Evolutionary conservation across 2,113 vertebrate species (phyloP).

Genomic region (Excalfactoria chinensis): DNA sequence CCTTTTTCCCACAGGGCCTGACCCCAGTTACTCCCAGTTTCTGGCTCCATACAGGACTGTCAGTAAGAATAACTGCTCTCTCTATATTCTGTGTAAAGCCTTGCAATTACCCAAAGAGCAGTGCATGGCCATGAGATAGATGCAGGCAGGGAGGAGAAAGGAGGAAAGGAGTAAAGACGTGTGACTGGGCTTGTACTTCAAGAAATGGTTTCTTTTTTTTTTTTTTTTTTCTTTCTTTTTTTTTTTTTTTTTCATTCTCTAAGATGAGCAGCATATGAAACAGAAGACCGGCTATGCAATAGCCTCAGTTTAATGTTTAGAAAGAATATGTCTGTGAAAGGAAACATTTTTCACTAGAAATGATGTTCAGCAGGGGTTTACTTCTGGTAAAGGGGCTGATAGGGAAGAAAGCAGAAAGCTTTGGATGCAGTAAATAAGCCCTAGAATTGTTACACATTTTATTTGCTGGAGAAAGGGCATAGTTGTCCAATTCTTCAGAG

Average conservation of each 20-base stretch:
- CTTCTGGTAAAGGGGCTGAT: not conserved
- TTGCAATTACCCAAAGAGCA: not conserved
- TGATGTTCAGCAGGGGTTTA: rapidly evolving
- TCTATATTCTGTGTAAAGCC: not conserved
- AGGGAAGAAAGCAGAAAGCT: not conserved
- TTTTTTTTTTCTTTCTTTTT: not conserved
- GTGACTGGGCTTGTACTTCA: rapidly evolving
- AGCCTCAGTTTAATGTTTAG: not conserved
- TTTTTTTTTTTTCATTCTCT: not conserved
- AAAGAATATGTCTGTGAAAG: not conserved
- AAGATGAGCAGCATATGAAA: not conserved
- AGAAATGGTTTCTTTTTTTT: not conserved
- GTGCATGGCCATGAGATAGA: not conserved
- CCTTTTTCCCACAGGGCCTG: not conserved
- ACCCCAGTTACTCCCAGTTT: slow-evolving; percentile 48
- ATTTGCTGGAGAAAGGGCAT: not conserved
- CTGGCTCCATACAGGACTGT: slow-evolving; percentile 37
- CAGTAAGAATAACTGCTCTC: slow-evolving; percentile 51
- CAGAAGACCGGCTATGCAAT: not conserved
- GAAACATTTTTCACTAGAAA: not conserved
- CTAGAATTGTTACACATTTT: not conserved
- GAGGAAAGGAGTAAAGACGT: not conserved
- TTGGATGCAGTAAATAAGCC: not conserved
- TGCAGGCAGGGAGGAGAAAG: not conserved
- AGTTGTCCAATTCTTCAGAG: slow-evolving; percentile 23